phyloP scores from a whole-genome alignment of 2,888 invertebrate genomes.

The Helleia helle region DNA sequence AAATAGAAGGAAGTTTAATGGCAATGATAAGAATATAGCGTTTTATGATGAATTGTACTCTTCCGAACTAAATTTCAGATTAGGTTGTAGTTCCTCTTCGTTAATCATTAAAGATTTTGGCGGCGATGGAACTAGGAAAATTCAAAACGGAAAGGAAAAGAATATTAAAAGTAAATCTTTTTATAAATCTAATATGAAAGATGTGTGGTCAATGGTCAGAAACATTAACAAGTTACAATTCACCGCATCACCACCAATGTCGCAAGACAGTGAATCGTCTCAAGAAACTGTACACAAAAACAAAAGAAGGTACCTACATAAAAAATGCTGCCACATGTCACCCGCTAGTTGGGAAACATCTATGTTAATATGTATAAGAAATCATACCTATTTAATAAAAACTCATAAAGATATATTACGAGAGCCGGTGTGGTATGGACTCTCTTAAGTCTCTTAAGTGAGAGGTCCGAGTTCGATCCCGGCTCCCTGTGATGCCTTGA shows the following conservation, averaged over 20 bases:
- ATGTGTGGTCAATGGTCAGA: slow-evolving; percentile 54
- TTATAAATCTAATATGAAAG: slow-evolving; percentile 12
- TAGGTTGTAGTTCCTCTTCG: slow-evolving; percentile 46
- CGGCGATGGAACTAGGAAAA: slow-evolving; percentile 29
- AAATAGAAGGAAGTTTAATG: slow-evolving; percentile 25
- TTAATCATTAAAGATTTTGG: slow-evolving; percentile 33
- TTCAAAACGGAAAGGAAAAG: slow-evolving; percentile 22
- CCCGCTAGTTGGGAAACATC: too few species aligned
- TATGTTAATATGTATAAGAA: too few species aligned
- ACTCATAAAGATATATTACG: too few species aligned
- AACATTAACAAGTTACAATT: slow-evolving; percentile 54
- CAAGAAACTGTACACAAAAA: slow-evolving; percentile 25
- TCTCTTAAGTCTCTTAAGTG: too few species aligned
- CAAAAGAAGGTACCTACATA: slow-evolving; percentile 31
- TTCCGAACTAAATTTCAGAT: too few species aligned
- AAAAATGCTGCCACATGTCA: slow-evolving; percentile 30
- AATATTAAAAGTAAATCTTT: neutral
- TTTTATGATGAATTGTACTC: slow-evolving; percentile 41
- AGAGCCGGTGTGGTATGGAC: too few species aligned
- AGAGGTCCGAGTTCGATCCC: too few species aligned
- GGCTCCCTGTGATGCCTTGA: too few species aligned
- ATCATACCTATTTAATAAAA: too few species aligned
- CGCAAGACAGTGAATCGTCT: slow-evolving; percentile 36
- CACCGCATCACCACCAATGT: slow-evolving; percentile 43
- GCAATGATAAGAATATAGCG: slow-evolving; percentile 30